Evolutionary conservation across 2,113 vertebrate genomes (phyloP), one percentile per base, ranked within the genome.

Genomic region (Scomber scombrus): DNA sequence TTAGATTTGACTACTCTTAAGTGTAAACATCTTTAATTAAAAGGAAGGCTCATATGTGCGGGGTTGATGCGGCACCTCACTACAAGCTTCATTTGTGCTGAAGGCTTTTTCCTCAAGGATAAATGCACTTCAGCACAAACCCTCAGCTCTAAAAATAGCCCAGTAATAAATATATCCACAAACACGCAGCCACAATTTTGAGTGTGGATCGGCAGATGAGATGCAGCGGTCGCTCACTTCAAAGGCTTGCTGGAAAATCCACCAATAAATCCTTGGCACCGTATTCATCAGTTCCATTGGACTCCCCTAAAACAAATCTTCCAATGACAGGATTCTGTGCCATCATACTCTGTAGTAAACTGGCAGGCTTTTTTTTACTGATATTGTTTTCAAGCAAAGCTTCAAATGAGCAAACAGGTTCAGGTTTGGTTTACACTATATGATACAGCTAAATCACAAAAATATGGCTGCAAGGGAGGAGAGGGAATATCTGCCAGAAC

Each of bases 81-180:
- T 60, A 11, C 16, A 47, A 77, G 61, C 63, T 54, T 67, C 55
- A 61, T 49, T 67, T 47, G 19, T 31, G 74, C 73, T 77, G 54
- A 4, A 74, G 69, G 74, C 62, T 85, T 89, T 89, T 69, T 77
- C 75, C 79, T 84, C 23, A 84, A 77, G 75, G 75, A 80, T 85
- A 75, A 89, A 90, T 60, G 79, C 56, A 56, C 80, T 87, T 86
- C 77, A 85, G 85, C 77, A 81, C 70, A 85, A 80, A 80, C 67
- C 51, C 49, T 26, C 54, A 16, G 50, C 46, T 75, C 90, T 93
- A 91, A 91, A 94, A 93, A 92, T 92, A 94, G 84, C 71, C 0
- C 1, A 43, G 79, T 74, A 85, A 87, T 87, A 92, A 89, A 92
- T 80, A 81, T 66, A 90, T 60, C 62, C 80, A 61, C 75, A 54